Base-by-base conservation (phyloP, 2,888 invertebrate genomes). In the Synergus laeviventris region DNA sequence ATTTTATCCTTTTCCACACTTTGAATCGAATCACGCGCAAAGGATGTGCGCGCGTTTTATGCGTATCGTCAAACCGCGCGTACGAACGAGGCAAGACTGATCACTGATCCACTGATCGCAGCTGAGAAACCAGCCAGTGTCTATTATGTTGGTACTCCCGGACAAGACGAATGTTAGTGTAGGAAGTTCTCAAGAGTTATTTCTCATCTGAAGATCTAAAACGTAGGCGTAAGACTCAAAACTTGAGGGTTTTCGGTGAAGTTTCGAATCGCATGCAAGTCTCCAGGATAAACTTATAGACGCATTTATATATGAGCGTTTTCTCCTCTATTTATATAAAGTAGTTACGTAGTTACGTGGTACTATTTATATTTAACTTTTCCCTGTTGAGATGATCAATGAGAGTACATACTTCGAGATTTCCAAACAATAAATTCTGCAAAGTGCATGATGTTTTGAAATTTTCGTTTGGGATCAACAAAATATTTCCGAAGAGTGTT, bases 71-170 rank as follows among this genome's bases (percentile, higher is more conserved):
- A 24, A 45, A 49, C 31, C 70, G 31, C 49, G 70, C 45, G 45
- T 70, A 49, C 21, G 45, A 70, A 70, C 49, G 31, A 49, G 45
- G 49, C 45, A 49, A 70, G 70, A 70, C 70, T 70, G 70, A 66
- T 66, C 64, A 45, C 16, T 16, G 18, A 56, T 56, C 21, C 42
- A 45, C n/a, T n/a, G 21, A 56, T 56, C 21, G 45, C 31, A 8
- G 31, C 45, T 24, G 66, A 45, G 45, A 49, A 70, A 70, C 70
- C 70, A 49, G 70, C 70, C 49, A 49, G 70, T n/a, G 70, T 21
- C 49, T 49, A n/a, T 49, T 49, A n/a, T 49, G 49, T 49, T n/a
- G 49, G 49, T 31, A 31, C 31, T 31, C 31, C 31, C 31, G 31
- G 31, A 31, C 31, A 12, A 42, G 42, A 42, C 42, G 42, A 42